Evolutionary conservation across 2,113 vertebrate species (phyloP), one percentile per base, ranked within the genome.

Genomic region (Eurystomus gularis): DNA sequence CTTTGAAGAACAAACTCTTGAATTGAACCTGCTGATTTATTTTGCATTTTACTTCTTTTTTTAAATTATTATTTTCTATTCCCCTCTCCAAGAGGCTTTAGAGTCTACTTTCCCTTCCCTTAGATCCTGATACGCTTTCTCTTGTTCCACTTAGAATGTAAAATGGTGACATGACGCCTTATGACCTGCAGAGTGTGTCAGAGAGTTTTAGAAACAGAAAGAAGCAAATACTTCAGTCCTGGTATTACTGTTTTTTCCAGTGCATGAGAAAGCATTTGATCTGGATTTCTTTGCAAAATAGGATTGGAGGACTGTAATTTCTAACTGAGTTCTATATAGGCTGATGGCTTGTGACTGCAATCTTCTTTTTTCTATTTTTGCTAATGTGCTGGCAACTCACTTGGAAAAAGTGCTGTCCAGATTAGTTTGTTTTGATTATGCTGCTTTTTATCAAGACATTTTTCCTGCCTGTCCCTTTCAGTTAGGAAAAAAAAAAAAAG

Each of bases 111-210:
- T 85, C 23, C 49, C 31, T 37, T 81, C 46, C 23, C 9, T 31
- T 44, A 57, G 26, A 33, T 73, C 58, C 44, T 26, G 19, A 19
- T 60, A 15, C 0, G 1, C 35, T 54, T 90, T 92, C 13, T 35
- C 24, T 9, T 80, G 31, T 64, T 88, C 44, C 73, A 17, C 35
- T 48, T 68, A 69, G 64, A 52, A 35, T 70, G 49, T 48, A 88
- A 37, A 37, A 60, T 0, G 8, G 54, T 96, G 95, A 91, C 69
- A 93, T 95, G 90, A 80, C 28, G 17, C 65, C 68, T 91, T 86
- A 73, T 94, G 87, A 97, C 94, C 94, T 96, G 89, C 68, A 97
- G 96, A 96, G 94, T 96, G 94, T 97, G 93, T 91, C 80, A 97
- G 96, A 96, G 96, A 96, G 91, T 96, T 94, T 95, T 85, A 78